phyloP scores from a whole-genome alignment of 2,888 invertebrate genomes.

The Sinelater perroti region DNA sequence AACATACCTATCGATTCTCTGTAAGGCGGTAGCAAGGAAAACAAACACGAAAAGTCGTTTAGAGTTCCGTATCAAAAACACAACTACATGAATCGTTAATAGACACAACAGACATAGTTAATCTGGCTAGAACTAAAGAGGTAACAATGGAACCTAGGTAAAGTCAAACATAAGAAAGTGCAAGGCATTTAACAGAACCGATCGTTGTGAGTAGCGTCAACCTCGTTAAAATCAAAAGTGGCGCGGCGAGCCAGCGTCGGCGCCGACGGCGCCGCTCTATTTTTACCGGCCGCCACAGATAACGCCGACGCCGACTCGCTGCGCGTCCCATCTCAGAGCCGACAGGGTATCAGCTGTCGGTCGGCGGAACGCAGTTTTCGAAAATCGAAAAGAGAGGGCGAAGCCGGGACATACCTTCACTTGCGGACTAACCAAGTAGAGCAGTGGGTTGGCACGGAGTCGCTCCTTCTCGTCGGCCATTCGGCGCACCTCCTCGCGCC shows the following conservation, averaged over 20 bases:
- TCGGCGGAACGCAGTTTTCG: conserved; percentile 9
- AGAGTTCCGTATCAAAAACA: conserved; percentile 34
- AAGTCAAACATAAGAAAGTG: conserved; percentile 56
- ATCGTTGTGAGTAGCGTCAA: conserved; percentile 28
- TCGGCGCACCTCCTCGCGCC: conserved; percentile 92
- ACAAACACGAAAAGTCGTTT: conserved; percentile 51
- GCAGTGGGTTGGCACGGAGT: conserved; percentile 91
- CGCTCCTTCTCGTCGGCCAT: conserved; percentile 91
- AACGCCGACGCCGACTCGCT: conserved; percentile 14
- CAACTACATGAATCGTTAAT: conserved; percentile 34
- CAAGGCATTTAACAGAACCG: conserved; percentile 44
- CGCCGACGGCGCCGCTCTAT: conserved; percentile 16
- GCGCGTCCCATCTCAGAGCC: conserved; percentile 20
- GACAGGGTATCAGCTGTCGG: conserved; percentile 37
- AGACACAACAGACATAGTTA: conserved; percentile 22
- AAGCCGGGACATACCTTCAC: conserved; percentile 80
- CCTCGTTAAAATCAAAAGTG: conserved; percentile 27
- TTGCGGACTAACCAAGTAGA: conserved; percentile 96
- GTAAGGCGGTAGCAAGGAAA: conserved; percentile 59
- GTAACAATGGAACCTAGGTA: conserved; percentile 53
- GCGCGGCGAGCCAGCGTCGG: conserved; percentile 26
- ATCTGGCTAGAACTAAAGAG: conserved; percentile 30
- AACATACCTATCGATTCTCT: conserved; percentile 63
- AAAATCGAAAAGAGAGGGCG: neutral
- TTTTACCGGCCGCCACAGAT: conserved; percentile 20